A percentile compares a stretch with the other conserved stretches of the same genome.
Conservation (phyloP, 2,888 invertebrate genomes). For the Rhamnusium bicolor region DNA sequence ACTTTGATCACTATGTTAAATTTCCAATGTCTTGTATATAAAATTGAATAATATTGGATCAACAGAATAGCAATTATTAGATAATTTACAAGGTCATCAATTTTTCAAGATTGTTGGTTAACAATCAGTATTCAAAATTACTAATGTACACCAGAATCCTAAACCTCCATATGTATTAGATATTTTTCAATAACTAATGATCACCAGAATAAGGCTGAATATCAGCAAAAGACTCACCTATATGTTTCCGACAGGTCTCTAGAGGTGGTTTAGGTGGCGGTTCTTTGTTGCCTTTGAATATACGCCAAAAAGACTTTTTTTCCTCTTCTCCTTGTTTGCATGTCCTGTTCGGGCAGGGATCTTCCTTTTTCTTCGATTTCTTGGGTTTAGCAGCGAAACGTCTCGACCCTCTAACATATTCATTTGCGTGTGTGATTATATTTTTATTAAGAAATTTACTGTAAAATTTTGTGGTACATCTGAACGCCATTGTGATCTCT, state of each 20-base stretch:
- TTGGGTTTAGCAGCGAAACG: not conserved
- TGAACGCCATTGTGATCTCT: not conserved
- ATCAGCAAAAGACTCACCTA: not conserved
- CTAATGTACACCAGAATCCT: no score
- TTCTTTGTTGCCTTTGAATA: not conserved
- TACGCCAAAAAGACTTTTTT: slow-evolving; percentile 15
- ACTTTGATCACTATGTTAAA: no score
- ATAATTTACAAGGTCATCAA: no score
- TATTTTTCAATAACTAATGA: no score
- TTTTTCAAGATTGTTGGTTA: no score
- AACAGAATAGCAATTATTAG: no score
- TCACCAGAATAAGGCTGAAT: no score
- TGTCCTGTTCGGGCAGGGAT: not conserved
- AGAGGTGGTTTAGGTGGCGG: not conserved
- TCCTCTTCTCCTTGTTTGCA: not conserved
- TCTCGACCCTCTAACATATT: not conserved
- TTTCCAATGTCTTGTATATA: no score
- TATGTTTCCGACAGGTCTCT: not conserved
- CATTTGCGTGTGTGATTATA: not conserved
- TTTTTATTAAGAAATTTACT: not conserved
- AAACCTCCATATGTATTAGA: no score
- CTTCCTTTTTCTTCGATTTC: not conserved
- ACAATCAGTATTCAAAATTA: no score
- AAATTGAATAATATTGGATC: no score
- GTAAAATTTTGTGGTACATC: not conserved